Evolutionary conservation across 2,113 vertebrate species (phyloP), one percentile per base, ranked within the genome.

Genomic region (Danionella cerebrum): DNA sequence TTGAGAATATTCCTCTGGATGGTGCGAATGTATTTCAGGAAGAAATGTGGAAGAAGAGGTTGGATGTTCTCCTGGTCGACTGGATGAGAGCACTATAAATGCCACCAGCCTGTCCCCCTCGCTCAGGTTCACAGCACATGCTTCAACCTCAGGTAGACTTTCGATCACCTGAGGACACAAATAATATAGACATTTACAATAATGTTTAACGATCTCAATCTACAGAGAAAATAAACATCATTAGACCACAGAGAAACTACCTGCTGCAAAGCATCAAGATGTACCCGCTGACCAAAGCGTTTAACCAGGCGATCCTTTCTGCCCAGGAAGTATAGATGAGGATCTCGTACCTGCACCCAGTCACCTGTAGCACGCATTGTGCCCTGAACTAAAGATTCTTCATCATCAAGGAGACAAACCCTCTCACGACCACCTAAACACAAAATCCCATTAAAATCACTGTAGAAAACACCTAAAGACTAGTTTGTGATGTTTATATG

Each of bases 351-450:
- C 27, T 65, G 84, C 55, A 91, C 96, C 84, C 93, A 91, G 81
- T 99, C 96, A 31, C 96, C 96, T 0, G 92, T 95, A 14, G 84
- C 87, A 82, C 96, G 87, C 94, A 98, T 94, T 0, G 85, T 95
- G 65, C 88, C 91, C 1, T 76, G 59, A 4, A 84, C 78, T 5
- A 89, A 47, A 0, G 53, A 72, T 13, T 83, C 41, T 77, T 99
- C 96, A 2, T 87, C 84, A 14, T 94, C 91, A 55, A 98, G 84
- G 64, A 94, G 91, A 79, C 96, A 99, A 4, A 97, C 84, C 70
- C 96, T 88, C 58, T 88, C 81, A 55, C 83, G 72, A 36, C 96
- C 95, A 65, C 96, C 96, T 99, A 78, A 9, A 76, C 4, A 12
- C 31, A 58, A 12, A 41, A 1, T 66, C 5, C 29, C n/a, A n/a